These are phyloP conservation scores for Scomber japonicus DNA, from an alignment of 2,113 vertebrate genomes.

Conservation along the genomic window DNA sequence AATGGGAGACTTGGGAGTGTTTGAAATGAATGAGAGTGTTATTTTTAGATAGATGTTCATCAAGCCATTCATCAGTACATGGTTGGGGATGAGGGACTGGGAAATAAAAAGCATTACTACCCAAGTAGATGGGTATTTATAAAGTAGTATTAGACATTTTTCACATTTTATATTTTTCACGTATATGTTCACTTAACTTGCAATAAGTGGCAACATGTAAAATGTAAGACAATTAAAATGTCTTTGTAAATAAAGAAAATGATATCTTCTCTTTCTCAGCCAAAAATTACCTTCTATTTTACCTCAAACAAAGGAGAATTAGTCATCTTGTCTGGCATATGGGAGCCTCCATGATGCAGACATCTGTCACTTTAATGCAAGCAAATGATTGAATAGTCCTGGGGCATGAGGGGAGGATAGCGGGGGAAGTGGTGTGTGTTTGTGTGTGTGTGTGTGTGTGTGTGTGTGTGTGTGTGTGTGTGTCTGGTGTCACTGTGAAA, in stretches of 20 bases:
- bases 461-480: slow-evolving; percentile 12
- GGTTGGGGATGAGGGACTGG: neutral
- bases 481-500: slow-evolving; percentile 22
- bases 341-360: slow-evolving; percentile 33
- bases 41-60: slow-evolving; percentile 52
- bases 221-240: neutral
- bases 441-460: slow-evolving; percentile 22
- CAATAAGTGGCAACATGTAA: no score
- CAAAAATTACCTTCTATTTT: slow-evolving; percentile 20
- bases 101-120: neutral
- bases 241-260: neutral
- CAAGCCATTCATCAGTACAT: slow-evolving; percentile 11
- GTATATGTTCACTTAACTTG: no score
- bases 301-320: slow-evolving; percentile 4
- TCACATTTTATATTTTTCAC: neutral
- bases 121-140: neutral
- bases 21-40: slow-evolving; percentile 42
- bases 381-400: slow-evolving; percentile 62
- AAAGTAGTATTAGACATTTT: no score
- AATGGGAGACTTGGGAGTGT: slow-evolving; percentile 25
- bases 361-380: slow-evolving; percentile 66
- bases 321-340: slow-evolving; percentile 19
- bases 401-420: slow-evolving; percentile 25
- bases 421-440: slow-evolving; percentile 43
- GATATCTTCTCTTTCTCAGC: neutral